A percentile compares a stretch with the other conserved stretches of the same genome.
Evolutionary conservation across 30 jellyfish, hydroid and myxozoan species (phyloP).

Genomic region (Hydra vulgaris): DNA sequence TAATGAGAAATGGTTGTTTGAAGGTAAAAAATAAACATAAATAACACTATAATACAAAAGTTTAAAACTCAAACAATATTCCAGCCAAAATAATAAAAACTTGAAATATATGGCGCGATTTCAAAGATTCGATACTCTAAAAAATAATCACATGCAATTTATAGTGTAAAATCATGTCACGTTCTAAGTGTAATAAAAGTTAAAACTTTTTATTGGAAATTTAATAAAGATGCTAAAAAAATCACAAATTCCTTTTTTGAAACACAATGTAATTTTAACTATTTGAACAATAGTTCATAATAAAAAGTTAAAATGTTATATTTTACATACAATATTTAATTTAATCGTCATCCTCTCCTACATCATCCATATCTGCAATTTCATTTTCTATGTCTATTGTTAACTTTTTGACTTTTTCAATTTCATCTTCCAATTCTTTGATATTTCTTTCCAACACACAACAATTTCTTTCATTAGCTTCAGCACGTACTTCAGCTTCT

Average conservation of each 20-base stretch:
- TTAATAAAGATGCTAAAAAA: too few species aligned
- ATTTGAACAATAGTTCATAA: too few species aligned
- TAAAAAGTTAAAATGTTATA: background rate
- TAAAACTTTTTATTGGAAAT: too few species aligned
- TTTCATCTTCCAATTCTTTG: constrained; percentile 53
- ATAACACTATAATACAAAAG: background rate
- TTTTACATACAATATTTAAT: background rate
- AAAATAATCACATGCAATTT: too few species aligned
- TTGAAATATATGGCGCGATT: background rate
- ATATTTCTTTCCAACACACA: constrained; percentile 58
- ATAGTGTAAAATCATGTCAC: too few species aligned
- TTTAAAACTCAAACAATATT: background rate
- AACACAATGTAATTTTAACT: background rate
- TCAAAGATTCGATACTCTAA: background rate
- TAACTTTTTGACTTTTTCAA: constrained; percentile 34
- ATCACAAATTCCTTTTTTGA: background rate
- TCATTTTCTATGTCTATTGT: constrained; percentile 58
- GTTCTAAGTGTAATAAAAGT: too few species aligned
- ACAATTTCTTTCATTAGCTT: constrained; percentile 27
- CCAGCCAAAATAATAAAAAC: background rate
- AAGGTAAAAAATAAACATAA: background rate
- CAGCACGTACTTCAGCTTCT: constrained; percentile 65
- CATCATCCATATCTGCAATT: constrained; percentile 59
- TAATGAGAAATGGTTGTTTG: too few species aligned
- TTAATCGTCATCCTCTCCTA: constrained; percentile 13